A percentile compares a stretch with the other conserved stretches of the same genome.
Evolutionary conservation across 2,888 invertebrate genomes (phyloP).

Genomic region (Ametastegia equiseti): DNA sequence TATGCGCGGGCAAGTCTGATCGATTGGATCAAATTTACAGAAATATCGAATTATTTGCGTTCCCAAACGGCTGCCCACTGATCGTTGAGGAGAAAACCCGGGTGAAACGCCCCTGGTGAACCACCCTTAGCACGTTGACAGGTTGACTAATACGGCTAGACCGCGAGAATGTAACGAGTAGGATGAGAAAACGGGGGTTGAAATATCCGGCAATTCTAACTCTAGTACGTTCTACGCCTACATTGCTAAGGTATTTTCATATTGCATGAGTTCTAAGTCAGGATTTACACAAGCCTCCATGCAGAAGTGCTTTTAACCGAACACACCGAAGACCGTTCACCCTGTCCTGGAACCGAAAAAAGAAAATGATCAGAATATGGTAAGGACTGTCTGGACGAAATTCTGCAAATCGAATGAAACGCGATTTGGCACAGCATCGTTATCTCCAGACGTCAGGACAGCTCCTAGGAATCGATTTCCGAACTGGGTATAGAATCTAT

Average conservation of each 20-base stretch:
- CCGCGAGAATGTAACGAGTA: conserved; percentile 37
- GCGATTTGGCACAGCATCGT: not conserved
- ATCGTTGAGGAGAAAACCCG: too few relatives aligned
- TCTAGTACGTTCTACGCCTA: not conserved
- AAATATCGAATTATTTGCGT: conserved; percentile 62
- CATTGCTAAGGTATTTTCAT: conserved; percentile 6
- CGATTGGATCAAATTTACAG: conserved; percentile 44
- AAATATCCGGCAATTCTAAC: conserved; percentile 16
- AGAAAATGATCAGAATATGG: too few relatives aligned
- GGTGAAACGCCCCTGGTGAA: too few relatives aligned
- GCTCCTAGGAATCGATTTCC: conserved; percentile 46
- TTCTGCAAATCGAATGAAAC: not conserved
- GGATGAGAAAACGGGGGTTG: not conserved
- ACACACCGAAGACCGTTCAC: not conserved
- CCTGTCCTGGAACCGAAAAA: not conserved
- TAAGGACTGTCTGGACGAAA: conserved; percentile 5
- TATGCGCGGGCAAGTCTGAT: not conserved
- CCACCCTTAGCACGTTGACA: conserved; percentile 56
- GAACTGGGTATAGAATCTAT: conserved; percentile 46
- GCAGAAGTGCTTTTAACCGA: too few relatives aligned
- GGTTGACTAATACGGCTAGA: conserved; percentile 63
- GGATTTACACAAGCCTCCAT: not conserved
- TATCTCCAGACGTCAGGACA: not conserved
- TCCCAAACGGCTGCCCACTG: not conserved
- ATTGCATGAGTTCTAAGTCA: not conserved